Conservation (phyloP, 2,113 vertebrate species). For the Myrmophylax atrothorax region DNA sequence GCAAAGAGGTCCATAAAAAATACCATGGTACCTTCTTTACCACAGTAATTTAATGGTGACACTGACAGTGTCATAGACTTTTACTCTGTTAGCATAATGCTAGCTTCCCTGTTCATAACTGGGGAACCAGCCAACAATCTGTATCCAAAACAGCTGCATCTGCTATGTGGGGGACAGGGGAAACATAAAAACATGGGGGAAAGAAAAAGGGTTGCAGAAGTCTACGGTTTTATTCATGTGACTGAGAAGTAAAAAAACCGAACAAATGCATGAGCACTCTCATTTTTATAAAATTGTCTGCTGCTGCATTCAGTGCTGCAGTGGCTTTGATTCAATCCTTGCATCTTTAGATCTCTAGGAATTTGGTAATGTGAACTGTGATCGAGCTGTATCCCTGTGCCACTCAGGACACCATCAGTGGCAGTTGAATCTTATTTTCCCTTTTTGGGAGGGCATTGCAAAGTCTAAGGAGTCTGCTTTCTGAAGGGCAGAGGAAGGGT, state of each 20-base stretch:
- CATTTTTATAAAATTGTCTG: background rate
- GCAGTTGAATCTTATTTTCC: background rate
- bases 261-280: background rate
- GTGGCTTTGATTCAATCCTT: background rate
- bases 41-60: background rate
- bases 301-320: background rate
- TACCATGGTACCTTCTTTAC: background rate
- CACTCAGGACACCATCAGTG: background rate
- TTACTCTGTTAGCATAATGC: background rate
- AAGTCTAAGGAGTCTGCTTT: background rate
- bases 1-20: background rate
- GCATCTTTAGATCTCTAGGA: background rate
- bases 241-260: background rate
- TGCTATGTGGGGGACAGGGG: background rate
- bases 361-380: background rate
- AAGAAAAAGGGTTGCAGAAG: background rate
- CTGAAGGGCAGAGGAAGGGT: background rate
- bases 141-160: background rate
- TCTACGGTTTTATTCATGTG: background rate
- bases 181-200: background rate
- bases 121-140: background rate
- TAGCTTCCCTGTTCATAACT: background rate
- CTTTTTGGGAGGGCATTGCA: background rate
- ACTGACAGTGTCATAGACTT: background rate
- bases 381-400: background rate